Base-by-base conservation (phyloP, 2,113 vertebrate genomes). In the Centropristis striata region DNA sequence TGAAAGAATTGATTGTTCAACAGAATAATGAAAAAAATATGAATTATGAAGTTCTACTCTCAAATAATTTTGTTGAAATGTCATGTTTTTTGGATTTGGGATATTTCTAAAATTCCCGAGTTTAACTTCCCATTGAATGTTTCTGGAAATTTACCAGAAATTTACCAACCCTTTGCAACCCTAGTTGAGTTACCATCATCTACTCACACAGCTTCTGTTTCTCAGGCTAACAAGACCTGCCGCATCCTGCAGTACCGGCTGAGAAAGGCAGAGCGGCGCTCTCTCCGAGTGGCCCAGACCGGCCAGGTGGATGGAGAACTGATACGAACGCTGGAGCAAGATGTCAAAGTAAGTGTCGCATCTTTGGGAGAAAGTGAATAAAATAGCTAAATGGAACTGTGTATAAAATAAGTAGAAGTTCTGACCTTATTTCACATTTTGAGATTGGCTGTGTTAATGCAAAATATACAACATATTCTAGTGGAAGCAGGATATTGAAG, bases 211-310 rank as follows among this genome's bases (percentile, higher is more conserved):
- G 6, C n/a, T 7, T 76, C 44, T 61, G 7, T 53, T 69, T 42
- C 25, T 58, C 36, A 93, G 94, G 97, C 97, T 61, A 98, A 98
- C 93, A 99, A 99, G 93, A 98, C 97, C 1, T 99, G 98, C 88
- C 98, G 98, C 71, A 99, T 99, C 92, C 94, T 99, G 90, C 98
- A 99, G 91, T 99, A 99, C 94, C 95, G 98, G 13, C 94, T 99
- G 72, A 96, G 97, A 80, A 99, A 99, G 86, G 96, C 97, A 0
- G 98, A 99, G 95, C 96, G 98, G 55, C 97, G 98, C 80, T 98
- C 98, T 90, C 95, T 99, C 51, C 96, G 97, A 0, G 98, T 97
- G 47, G 98, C 98, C 0, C 98, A 99, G 91, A 99, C 97, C 0
- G 98, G 98, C 32, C 98, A 99, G 81, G 97, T 98, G 83, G 98